Percentiles rank a stretch among this genome's conserved stretches.
Evolutionary conservation across 2,888 invertebrate species (phyloP).

Genomic region (Alitta virens): DNA sequence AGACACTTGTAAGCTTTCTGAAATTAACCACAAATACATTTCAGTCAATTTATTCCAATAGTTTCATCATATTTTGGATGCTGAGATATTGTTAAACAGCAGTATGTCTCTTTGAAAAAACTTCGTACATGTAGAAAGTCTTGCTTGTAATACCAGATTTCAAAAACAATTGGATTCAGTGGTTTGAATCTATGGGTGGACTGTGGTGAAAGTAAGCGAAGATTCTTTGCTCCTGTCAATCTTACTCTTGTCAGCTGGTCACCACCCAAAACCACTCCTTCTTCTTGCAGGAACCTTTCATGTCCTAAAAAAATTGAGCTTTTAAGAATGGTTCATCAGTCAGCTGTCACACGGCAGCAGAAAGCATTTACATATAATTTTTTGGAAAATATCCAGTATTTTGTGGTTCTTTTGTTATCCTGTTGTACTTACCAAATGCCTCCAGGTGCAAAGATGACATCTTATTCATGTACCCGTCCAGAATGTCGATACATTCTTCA

Average conservation of each 20-base stretch:
- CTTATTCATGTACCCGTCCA: neutral
- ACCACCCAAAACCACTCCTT: neutral
- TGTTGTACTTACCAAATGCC: neutral
- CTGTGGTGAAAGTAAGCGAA: neutral
- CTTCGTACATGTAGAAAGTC: neutral
- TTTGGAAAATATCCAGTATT: no score
- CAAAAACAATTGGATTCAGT: neutral
- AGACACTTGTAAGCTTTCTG: conserved; percentile 9
- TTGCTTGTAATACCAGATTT: conserved; percentile 3
- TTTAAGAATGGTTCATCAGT: no score
- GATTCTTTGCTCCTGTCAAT: neutral
- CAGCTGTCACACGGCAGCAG: no score
- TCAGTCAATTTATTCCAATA: neutral
- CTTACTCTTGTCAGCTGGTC: conserved; percentile 3
- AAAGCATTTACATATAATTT: no score
- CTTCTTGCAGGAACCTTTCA: neutral
- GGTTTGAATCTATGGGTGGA: neutral
- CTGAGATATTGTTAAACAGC: neutral
- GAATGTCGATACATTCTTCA: conserved; percentile 4
- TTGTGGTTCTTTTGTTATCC: no score
- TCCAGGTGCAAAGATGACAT: neutral
- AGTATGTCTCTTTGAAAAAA: neutral
- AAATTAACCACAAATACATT: neutral
- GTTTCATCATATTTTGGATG: neutral
- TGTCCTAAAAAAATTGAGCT: no score